These are phyloP conservation scores for Geococcyx californianus DNA, from an alignment of 2,113 vertebrate genomes.

Conservation along the genomic window DNA sequence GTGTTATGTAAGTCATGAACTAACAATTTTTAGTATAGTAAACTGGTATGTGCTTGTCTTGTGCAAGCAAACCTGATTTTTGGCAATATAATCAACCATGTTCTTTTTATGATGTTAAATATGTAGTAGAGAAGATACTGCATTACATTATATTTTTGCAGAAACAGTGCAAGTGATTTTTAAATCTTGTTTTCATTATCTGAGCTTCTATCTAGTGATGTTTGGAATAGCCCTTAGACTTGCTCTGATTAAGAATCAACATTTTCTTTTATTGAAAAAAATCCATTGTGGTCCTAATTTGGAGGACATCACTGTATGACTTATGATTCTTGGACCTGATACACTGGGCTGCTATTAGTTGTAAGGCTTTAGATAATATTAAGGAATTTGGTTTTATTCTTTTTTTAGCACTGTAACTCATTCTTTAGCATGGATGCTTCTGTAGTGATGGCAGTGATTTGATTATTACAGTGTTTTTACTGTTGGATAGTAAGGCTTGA, in stretches of 20 bases:
- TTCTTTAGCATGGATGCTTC: not conserved
- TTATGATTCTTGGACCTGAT: rapidly evolving
- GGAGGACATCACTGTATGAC: not conserved
- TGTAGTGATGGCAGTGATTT: not conserved
- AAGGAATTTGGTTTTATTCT: not conserved
- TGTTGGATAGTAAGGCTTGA: not conserved
- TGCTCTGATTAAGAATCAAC: not conserved
- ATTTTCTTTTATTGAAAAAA: not conserved
- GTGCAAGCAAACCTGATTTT: rapidly evolving
- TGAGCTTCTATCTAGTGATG: not conserved
- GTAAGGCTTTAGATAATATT: not conserved
- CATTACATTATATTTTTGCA: not conserved
- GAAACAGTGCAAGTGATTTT: not conserved
- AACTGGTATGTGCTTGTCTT: not conserved
- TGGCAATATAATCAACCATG: no score
- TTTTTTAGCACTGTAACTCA: not conserved
- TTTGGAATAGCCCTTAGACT: not conserved
- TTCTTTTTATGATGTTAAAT: not conserved
- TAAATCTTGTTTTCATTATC: not conserved
- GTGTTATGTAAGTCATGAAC: not conserved
- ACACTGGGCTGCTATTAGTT: not conserved
- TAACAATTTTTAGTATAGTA: not conserved
- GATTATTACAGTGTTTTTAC: not conserved
- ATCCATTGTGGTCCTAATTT: not conserved
- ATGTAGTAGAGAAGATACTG: not conserved